Conservation (phyloP, 2,113 vertebrate genomes). For the Puntigrus tetrazona region DNA sequence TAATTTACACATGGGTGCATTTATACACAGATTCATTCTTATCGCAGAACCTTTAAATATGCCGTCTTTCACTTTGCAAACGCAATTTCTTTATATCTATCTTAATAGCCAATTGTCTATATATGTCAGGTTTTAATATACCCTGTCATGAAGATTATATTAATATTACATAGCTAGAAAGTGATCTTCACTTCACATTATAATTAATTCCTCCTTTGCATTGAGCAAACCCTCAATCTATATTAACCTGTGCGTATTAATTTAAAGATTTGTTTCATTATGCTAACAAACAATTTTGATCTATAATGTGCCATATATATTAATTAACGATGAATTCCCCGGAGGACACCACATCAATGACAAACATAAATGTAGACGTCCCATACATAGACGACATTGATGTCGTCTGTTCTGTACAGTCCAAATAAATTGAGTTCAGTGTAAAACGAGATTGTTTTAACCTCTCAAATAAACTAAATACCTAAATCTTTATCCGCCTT, state of each 20-base stretch:
- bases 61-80: neutral
- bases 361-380: neutral
- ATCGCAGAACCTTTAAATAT: neutral
- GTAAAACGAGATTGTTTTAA: neutral
- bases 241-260: neutral
- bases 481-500: no score
- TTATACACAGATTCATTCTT: neutral
- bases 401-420: neutral
- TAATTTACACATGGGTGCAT: neutral
- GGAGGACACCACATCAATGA: neutral
- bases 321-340: conserved; percentile 36
- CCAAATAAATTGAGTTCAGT: neutral
- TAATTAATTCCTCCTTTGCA: neutral
- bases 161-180: neutral
- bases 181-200: neutral
- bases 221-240: neutral
- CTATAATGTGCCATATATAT: conserved; percentile 21
- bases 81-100: neutral
- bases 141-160: neutral
- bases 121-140: neutral
- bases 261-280: neutral
- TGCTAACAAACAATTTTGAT: conserved; percentile 45
- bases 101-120: neutral
- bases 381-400: neutral
- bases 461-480: neutral